phyloP scores from a whole-genome alignment of 2,888 invertebrate species.

The Amitus sp. region DNA sequence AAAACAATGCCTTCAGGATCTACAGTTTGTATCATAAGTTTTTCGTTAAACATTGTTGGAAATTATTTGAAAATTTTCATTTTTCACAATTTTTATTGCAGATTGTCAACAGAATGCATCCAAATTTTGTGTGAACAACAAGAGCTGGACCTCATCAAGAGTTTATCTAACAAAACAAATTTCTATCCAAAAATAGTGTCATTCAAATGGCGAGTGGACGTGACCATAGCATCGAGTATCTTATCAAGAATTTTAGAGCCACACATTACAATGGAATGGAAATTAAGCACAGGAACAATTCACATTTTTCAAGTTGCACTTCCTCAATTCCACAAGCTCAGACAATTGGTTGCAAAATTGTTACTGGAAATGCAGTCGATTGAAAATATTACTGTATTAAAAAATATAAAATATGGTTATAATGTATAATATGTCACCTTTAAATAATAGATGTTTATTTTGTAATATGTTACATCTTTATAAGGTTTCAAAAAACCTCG shows the following conservation, averaged over 20 bases:
- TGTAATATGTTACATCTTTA: too few species aligned
- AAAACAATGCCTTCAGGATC: constrained; percentile 66
- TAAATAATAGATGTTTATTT: too few species aligned
- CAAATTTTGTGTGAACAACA: constrained; percentile 68
- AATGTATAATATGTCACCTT: too few species aligned
- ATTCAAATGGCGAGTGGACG: constrained; percentile 68
- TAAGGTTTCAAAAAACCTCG: too few species aligned
- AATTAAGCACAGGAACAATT: constrained; percentile 64
- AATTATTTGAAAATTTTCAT: background rate
- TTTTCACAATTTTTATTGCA: constrained; percentile 37
- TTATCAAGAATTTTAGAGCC: constrained; percentile 66
- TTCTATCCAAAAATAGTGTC: constrained; percentile 62
- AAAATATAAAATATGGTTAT: constrained; percentile 48
- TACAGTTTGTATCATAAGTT: constrained; percentile 57
- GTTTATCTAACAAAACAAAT: constrained; percentile 62
- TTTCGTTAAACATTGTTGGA: constrained; percentile 4
- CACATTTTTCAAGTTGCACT: constrained; percentile 68
- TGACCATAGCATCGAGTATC: constrained; percentile 66
- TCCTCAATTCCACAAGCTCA: constrained; percentile 68
- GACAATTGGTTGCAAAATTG: constrained; percentile 67
- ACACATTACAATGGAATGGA: constrained; percentile 68
- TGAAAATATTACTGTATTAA: constrained; percentile 65
- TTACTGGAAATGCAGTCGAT: constrained; percentile 67
- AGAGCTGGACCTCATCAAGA: constrained; percentile 59
- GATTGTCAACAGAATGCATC: constrained; percentile 66